Evolutionary conservation across 2,797 vertebrate species (phyloP), one percentile per base, ranked within the genome.

Genomic region (Phylloscopus collybita): DNA sequence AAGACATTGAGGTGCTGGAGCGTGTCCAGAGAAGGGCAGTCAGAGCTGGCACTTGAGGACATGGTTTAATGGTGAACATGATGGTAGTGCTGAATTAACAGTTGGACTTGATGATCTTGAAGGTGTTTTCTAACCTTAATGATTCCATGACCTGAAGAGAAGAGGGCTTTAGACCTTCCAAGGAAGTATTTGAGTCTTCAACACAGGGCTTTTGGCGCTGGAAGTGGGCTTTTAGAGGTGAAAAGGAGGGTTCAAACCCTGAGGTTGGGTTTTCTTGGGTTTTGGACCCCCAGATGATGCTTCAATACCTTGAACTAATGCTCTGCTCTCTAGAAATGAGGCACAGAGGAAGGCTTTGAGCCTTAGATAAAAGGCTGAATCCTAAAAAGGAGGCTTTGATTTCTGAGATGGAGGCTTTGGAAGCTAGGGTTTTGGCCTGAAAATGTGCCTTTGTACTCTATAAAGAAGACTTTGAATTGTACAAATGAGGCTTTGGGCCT

Each of bases 11-110:
- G 17, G 10, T 32, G 9, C 29, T 65, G 32, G 45, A 40, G 30
- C 3, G 0, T 45, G 17, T 78, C 29, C n/a, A 34, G 59, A 40
- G 38, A 59, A 40, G 10, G n/a, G 27, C 18, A 66, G 0, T 1
- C 4, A 2, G 47, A 36, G 27, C 16, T 40, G 40, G 34, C 40
- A 15, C 15, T 47, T 53, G 45, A 65, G 38, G 29, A 15, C 8
- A 1, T 59, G 65, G 16, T 72, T 65, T 40, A 32, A 32, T 47
- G 40, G 60, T 32, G 60, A 47, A 15, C 30, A 4, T 59, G n/a
- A 40, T 59, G 51, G 26, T 59, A 20, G 21, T 72, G 18, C 53
- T 60, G 40, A 21, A 7, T 72, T 53, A 60, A 20, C 64, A 82
- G 22, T 56, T 56, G 36, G 16, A 29, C 22, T 36, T 49, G 5